phyloP scores from a whole-genome alignment of 2,113 vertebrate species.

The Mormoops blainvillei region DNA sequence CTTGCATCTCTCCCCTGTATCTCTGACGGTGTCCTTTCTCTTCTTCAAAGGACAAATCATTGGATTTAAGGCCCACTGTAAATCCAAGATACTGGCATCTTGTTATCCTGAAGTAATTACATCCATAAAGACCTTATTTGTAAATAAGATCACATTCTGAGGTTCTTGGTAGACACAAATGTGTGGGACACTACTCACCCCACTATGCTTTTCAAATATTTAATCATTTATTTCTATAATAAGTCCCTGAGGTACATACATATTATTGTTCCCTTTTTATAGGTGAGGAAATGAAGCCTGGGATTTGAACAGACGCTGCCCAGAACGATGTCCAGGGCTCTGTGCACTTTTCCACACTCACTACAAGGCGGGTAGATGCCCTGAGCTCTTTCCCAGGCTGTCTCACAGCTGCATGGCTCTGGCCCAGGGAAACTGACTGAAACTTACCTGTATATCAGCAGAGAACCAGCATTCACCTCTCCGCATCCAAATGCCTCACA shows the following conservation, averaged over 20 bases:
- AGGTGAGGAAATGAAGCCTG: neutral
- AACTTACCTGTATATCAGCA: neutral
- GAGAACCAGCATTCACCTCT: fast-evolving
- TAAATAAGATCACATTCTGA: neutral
- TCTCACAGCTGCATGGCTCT: too few relatives aligned
- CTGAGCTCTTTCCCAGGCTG: too few relatives aligned
- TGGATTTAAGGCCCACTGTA: too few relatives aligned
- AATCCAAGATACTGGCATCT: neutral
- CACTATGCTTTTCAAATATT: neutral
- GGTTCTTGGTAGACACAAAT: neutral
- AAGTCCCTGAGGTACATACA: neutral
- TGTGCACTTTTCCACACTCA: too few relatives aligned
- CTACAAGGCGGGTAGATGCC: fast-evolving
- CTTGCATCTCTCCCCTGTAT: too few relatives aligned
- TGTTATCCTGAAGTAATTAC: neutral
- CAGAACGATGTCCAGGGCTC: fast-evolving
- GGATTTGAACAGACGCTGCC: neutral
- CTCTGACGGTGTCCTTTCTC: neutral
- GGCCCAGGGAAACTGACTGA: fast-evolving
- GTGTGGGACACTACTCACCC: fast-evolving
- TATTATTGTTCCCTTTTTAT: neutral
- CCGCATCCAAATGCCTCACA: fast-evolving
- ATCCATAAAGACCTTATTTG: neutral
- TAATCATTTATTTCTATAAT: fast-evolving
- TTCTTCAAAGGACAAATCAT: neutral